These are phyloP conservation scores for Nettapus auritus DNA, from an alignment of 2,113 vertebrate species.

Conservation along the genomic window DNA sequence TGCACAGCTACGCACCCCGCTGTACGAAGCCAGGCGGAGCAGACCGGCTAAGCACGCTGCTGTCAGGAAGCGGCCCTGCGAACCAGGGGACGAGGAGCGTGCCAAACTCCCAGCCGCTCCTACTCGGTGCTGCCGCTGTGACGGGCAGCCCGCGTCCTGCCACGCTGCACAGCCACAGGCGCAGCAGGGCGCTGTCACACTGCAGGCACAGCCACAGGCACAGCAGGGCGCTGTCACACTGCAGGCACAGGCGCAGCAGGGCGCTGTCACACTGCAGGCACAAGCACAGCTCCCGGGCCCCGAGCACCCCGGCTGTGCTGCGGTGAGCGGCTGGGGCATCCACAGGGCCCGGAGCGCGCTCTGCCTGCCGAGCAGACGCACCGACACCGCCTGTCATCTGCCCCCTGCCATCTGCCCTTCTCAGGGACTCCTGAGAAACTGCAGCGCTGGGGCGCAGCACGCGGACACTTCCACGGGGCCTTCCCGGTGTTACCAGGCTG, in stretches of 20 bases:
- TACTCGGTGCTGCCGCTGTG: rapidly evolving
- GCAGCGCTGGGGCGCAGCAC: background rate
- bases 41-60: too few relatives aligned
- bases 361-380: rapidly evolving
- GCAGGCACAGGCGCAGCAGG: background rate
- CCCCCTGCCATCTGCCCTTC: background rate
- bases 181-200: too few relatives aligned
- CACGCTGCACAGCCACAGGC: rapidly evolving
- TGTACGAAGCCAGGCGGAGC: rapidly evolving
- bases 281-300: rapidly evolving
- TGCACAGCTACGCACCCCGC: background rate
- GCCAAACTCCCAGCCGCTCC: background rate
- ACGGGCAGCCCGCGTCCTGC: rapidly evolving
- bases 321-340: background rate
- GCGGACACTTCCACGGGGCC: background rate
- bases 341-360: too few relatives aligned
- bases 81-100: rapidly evolving
- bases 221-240: rapidly evolving
- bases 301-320: background rate
- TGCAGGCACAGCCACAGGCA: rapidly evolving
- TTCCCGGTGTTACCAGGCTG: background rate
- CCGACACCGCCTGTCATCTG: rapidly evolving
- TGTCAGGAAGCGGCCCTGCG: background rate
- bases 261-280: background rate
- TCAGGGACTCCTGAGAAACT: background rate